Conservation (phyloP, 2,113 vertebrate genomes). For the Salvelinus fontinalis region DNA sequence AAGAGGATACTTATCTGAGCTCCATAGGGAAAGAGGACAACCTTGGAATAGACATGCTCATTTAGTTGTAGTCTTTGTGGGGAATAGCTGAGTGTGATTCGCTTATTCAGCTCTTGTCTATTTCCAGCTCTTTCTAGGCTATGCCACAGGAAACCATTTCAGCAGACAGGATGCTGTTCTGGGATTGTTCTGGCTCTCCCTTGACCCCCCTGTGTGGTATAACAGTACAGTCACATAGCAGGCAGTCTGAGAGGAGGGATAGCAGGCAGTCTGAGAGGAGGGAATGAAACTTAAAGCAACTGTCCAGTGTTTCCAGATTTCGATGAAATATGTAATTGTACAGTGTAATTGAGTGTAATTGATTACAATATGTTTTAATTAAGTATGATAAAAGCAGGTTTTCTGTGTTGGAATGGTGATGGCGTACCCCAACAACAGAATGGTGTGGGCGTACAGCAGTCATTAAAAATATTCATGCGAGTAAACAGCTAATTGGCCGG, state of each 20-base stretch:
- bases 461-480: too few species aligned
- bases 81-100: conserved; percentile 10
- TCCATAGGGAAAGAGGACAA: conserved; percentile 44
- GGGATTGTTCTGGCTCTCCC: conserved; percentile 23
- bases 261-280: conserved; percentile 26
- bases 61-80: conserved; percentile 2
- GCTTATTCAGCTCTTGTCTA: conserved; percentile 36
- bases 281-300: conserved; percentile 37
- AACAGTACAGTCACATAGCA: conserved; percentile 28
- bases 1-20: conserved; percentile 49
- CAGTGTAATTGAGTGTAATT: too few species aligned
- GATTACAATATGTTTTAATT: too few species aligned
- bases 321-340: too few species aligned
- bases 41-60: conserved; percentile 38
- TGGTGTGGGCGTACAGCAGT: too few species aligned
- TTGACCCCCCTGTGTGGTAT: conserved; percentile 7
- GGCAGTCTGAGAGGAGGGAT: conserved; percentile 34
- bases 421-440: too few species aligned
- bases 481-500: too few species aligned
- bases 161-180: conserved; percentile 32
- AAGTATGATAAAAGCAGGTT: too few species aligned
- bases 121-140: conserved; percentile 18
- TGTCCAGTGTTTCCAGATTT: too few species aligned
- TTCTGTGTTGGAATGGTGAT: too few species aligned
- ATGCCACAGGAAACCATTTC: conserved; percentile 5